Base-by-base conservation (phyloP, 1,140 invertebrate genomes). In the Drosophila teissieri region DNA sequence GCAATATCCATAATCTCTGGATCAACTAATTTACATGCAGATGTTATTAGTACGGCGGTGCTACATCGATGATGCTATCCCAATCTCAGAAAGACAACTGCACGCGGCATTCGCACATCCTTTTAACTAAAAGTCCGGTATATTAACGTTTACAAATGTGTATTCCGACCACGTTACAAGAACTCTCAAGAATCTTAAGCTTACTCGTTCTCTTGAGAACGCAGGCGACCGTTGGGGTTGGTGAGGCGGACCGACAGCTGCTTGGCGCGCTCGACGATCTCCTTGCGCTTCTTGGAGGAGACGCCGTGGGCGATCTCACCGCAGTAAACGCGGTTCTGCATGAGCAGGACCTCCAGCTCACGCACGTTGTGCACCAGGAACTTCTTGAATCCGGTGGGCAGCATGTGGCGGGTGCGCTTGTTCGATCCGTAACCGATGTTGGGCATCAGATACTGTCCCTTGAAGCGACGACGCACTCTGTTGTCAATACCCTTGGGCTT, bases 191-290 rank as follows among this genome's bases (percentile, higher is more conserved):
- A 74, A 91, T 76, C 68, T 83, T 89, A 91, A 83, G 82, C 92
- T 96, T 98, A 99, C 95, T 99, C 98, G 92, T 98, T 98, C 94
- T 99, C 99, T 94, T 99, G 98, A 82, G 97, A 98, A 86, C 98
- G 96, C 79, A 99, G 94, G 81, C 98, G 96, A 82, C 98, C 98
- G 92, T 98, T 96, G 48, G 96, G 96, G 93, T 99, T 99, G 39
- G 98, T 99, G 12, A 99, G 95, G 79, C 98, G 95, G 91, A 99
- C 98, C 40, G 97, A 96, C 58, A 99, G 94, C 92, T 99, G 98
- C 92, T 98, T 97, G 6, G 99, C 99, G 81, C 99, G 94, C 93
- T 99, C 98, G 37, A 99, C 98, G 78, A 99, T 99, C 2, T 94
- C 93, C 94, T 99, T 99, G 42, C 99, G 95, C 91, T 99, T 99